These are phyloP conservation scores for Ostrea denselamellosa DNA, from an alignment of 1,140 invertebrate species.

Conservation along the genomic window DNA sequence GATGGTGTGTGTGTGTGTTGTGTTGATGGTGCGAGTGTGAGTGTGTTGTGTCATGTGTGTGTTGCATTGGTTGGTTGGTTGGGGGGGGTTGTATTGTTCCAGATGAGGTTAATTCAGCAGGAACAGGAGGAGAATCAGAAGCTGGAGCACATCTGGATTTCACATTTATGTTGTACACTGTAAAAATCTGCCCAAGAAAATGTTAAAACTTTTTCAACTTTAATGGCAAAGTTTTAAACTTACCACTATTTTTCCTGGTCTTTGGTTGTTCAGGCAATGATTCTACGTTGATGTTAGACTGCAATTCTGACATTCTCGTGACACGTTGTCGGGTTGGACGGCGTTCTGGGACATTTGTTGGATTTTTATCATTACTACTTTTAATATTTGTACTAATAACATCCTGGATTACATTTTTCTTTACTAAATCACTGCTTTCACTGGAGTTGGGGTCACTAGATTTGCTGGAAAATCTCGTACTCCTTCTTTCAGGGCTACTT, in stretches of 20 bases:
- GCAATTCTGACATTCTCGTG: constrained; percentile 1
- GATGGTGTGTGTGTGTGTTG: too few relatives aligned
- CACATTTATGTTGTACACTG: too few relatives aligned
- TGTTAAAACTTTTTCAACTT: neutral
- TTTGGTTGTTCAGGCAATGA: constrained; percentile 10
- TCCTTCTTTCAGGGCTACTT: constrained; percentile 26
- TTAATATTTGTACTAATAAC: neutral
- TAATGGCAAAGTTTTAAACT: neutral
- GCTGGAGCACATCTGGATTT: too few relatives aligned
- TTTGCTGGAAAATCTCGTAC: constrained; percentile 15
- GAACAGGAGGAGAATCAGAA: too few relatives aligned
- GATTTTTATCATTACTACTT: neutral
- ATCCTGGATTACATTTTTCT: neutral
- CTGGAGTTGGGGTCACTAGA: neutral
- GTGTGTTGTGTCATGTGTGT: too few relatives aligned
- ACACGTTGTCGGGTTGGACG: neutral
- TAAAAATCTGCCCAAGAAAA: neutral
- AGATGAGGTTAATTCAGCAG: too few relatives aligned
- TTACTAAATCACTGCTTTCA: neutral
- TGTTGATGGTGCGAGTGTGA: too few relatives aligned
- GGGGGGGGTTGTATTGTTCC: too few relatives aligned
- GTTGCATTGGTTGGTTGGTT: too few relatives aligned
- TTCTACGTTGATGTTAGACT: neutral
- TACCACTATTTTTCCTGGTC: constrained; percentile 15
- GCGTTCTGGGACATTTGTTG: constrained; percentile 6